phyloP scores from a whole-genome alignment of 2,797 vertebrate species.

The Lutjanus argentimaculatus region DNA sequence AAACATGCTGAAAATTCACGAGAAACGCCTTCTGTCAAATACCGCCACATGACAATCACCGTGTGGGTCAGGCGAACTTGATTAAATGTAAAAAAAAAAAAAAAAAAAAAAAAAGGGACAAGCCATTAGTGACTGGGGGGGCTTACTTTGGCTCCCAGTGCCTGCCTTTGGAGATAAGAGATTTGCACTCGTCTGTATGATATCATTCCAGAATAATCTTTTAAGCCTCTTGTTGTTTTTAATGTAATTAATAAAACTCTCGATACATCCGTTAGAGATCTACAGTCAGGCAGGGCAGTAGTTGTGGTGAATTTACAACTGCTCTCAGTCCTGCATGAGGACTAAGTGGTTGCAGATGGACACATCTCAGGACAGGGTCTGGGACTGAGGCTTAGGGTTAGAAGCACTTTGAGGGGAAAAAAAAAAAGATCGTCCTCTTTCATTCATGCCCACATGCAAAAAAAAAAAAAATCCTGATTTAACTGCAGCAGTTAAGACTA shows the following conservation, averaged over 20 bases:
- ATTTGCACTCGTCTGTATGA: conserved; percentile 70
- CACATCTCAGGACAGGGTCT: conserved; percentile 23
- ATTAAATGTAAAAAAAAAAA: conserved; percentile 43
- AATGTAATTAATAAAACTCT: conserved; percentile 83
- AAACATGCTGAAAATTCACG: conserved; percentile 20
- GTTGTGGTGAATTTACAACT: conserved; percentile 46
- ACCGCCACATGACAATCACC: conserved; percentile 38
- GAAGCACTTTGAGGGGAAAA: conserved; percentile 5
- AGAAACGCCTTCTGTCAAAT: conserved; percentile 44
- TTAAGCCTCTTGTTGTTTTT: conserved; percentile 84
- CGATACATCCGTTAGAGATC: conserved; percentile 51
- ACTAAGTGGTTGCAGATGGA: conserved; percentile 64
- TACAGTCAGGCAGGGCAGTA: conserved; percentile 19
- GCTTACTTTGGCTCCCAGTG: conserved; percentile 52
- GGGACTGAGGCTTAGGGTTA: conserved; percentile 34
- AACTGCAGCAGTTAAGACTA: neutral
- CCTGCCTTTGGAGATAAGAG: conserved; percentile 70
- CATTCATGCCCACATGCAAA: conserved; percentile 1
- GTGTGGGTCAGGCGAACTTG: conserved; percentile 57
- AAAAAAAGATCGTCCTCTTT: no score
- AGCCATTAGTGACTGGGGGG: conserved; percentile 58
- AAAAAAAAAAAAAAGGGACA: conserved; percentile 23
- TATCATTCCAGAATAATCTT: conserved; percentile 81
- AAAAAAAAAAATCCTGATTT: neutral
- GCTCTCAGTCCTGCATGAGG: conserved; percentile 13